These are phyloP conservation scores for Vireo altiloquus DNA, from an alignment of 2,113 vertebrate species.

Conservation along the genomic window DNA sequence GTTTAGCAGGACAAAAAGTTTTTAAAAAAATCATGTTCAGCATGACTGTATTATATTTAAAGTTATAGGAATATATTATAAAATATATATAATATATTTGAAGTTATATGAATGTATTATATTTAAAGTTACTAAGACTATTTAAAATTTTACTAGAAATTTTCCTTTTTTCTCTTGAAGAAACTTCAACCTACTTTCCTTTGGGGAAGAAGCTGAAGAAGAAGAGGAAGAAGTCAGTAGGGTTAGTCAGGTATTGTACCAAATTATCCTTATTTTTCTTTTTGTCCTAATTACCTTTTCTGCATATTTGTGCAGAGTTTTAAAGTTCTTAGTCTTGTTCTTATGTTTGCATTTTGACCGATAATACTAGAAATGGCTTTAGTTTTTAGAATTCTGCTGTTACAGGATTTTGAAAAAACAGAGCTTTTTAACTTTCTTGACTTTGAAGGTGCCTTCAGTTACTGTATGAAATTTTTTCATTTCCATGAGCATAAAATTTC, in stretches of 20 bases:
- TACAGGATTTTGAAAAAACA: neutral
- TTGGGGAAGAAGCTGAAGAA: constrained; percentile 98
- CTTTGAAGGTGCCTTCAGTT: neutral
- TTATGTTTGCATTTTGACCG: neutral
- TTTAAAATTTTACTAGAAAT: neutral
- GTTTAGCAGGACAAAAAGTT: neutral
- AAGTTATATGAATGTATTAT: neutral
- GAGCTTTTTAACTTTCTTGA: neutral
- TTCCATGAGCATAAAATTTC: neutral
- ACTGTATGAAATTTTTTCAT: neutral
- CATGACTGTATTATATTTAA: neutral
- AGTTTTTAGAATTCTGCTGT: neutral
- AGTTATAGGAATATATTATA: neutral
- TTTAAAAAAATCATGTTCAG: fast-evolving
- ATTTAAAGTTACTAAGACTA: neutral
- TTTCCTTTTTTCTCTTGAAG: constrained; percentile 62
- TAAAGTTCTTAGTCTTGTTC: neutral
- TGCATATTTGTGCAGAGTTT: neutral
- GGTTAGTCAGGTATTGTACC: constrained; percentile 88
- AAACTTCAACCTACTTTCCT: constrained; percentile 96
- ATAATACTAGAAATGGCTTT: neutral
- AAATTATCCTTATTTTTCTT: neutral
- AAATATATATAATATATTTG: too few relatives aligned
- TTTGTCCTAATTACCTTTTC: neutral
- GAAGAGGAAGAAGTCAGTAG: constrained; percentile 93